Base-by-base conservation (phyloP, 2,113 vertebrate genomes). In the Melozone crissalis region DNA sequence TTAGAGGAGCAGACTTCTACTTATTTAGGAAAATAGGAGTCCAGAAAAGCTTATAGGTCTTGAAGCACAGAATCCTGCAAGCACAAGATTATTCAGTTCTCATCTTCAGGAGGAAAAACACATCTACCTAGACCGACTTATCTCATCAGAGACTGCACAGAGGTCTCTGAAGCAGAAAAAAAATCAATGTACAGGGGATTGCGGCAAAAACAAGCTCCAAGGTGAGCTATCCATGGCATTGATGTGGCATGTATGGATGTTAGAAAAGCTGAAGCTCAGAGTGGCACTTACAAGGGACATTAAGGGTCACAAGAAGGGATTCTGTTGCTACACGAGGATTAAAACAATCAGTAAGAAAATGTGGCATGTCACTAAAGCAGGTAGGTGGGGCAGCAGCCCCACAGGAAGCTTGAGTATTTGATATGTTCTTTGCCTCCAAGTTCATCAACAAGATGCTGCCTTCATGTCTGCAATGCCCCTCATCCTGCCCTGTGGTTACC, bases 381-480 rank as follows among this genome's bases (percentile, higher is more conserved):
- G 13, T 5, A 26, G 31, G 13, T 41, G 33, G 28, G 47, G 37
- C 43, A 89, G 65, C 28, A 57, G 26, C 19, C 58, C 14, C 15
- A 11, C 10, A 8, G 15, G 20, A 55, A 66, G 41, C 33, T 67
- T 0, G 1, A 51, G 47, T 51, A 37, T 44, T 71, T 0, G 0
- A 14, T 46, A 11, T 11, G 6, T 61, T 27, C 31, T 67, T 67
- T 72, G 15, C 15, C 17, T 63, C 37, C 6, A 5, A 23, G 8
- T 33, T 68, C 24, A 83, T 13, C 39, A 74, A 12, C 11, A 68
- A 13, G 27, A 6, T 23, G 22, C 22, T 87, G 37, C 37, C 66
- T 55, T 76, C 5, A 5, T 13, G 28, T 55, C 46, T 67, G 21
- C 44, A 46, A 5, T 59, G 2, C 5, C 15, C 35, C 13, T 55